Evolutionary conservation across 2,888 invertebrate genomes (phyloP).

Genomic region (Hyalella azteca): DNA sequence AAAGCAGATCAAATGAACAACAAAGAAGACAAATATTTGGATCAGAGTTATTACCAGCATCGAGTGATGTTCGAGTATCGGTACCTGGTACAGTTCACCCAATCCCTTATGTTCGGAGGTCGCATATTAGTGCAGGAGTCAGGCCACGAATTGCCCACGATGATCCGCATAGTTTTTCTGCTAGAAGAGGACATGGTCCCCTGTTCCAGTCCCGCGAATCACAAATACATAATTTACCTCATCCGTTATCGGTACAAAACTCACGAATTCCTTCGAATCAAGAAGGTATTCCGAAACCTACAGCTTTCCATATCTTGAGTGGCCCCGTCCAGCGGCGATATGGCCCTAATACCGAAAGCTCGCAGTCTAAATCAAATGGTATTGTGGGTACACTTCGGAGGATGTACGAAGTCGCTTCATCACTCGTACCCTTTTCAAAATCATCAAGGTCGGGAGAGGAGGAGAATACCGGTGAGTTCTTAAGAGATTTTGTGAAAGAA

Average conservation of each 20-base stretch:
- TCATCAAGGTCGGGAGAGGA: not conserved
- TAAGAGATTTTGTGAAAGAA: not conserved
- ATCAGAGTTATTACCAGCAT: not conserved
- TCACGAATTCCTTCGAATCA: not conserved
- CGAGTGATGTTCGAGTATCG: not conserved
- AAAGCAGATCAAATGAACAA: no score
- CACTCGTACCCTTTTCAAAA: not conserved
- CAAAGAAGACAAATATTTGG: no score
- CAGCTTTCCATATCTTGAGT: not conserved
- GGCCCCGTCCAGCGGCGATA: not conserved
- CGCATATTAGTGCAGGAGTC: not conserved
- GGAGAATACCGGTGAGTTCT: constrained; percentile 2
- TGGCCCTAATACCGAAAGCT: not conserved
- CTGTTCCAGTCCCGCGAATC: not conserved
- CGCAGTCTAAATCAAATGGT: not conserved
- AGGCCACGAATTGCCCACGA: not conserved
- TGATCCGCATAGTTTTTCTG: not conserved
- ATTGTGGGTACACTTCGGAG: constrained; percentile 1
- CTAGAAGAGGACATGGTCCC: not conserved
- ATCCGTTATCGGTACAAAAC: not conserved
- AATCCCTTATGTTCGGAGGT: not conserved
- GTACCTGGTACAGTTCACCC: constrained; percentile 16
- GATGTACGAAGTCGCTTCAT: constrained; percentile 17
- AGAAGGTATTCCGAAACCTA: not conserved
- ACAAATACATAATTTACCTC: not conserved